A percentile compares a stretch with the other conserved stretches of the same genome.
These are phyloP conservation scores for Lateolabrax maculatus DNA, from an alignment of 2,797 vertebrate species.

Conservation along the genomic window DNA sequence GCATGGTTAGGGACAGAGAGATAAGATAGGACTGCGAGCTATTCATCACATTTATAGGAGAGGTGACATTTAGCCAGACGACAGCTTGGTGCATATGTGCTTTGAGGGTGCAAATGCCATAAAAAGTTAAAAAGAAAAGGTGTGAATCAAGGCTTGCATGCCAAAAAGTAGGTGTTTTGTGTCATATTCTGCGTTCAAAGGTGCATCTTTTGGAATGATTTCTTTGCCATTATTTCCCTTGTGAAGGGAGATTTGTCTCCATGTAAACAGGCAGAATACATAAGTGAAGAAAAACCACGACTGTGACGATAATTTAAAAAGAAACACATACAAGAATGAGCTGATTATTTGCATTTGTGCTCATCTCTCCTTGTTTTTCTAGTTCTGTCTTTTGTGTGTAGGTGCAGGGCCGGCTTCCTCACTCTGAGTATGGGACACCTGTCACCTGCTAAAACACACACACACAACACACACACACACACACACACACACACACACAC, in stretches of 20 bases:
- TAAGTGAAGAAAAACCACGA: not conserved
- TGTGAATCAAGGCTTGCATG: not conserved
- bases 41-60: slow-evolving; percentile 64
- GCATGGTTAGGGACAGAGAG: slow-evolving; percentile 51
- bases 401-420: not conserved
- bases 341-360: not conserved
- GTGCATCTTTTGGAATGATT: not conserved
- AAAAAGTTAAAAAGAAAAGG: not conserved
- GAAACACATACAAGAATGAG: not conserved
- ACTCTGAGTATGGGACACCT: slow-evolving; percentile 10
- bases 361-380: not conserved
- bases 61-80: slow-evolving; percentile 67
- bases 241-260: not conserved
- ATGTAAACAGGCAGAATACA: not conserved
- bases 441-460: slow-evolving; percentile 27
- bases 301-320: not conserved
- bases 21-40: slow-evolving; percentile 65
- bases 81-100: slow-evolving; percentile 29
- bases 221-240: not conserved
- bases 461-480: slow-evolving; percentile 34
- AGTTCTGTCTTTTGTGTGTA: not conserved
- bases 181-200: not conserved
- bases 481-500: slow-evolving; percentile 29
- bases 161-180: not conserved
- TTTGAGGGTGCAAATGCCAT: slow-evolving; percentile 21